Evolutionary conservation across 2,113 vertebrate species (phyloP).

Genomic region (Lamprotornis superbus): DNA sequence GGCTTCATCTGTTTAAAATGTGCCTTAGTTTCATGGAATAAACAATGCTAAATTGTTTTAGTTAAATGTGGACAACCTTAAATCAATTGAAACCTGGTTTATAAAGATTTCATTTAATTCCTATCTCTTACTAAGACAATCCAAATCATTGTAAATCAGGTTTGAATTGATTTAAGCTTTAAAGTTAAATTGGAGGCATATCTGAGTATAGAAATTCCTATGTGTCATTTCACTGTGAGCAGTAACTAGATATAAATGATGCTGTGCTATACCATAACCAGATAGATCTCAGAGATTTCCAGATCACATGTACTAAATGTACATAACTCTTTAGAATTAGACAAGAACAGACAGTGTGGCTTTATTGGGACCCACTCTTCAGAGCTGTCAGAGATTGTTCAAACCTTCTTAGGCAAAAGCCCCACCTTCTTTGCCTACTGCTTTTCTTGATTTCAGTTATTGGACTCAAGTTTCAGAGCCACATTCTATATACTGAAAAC

Average conservation of each 20-base stretch:
- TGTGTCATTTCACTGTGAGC: background rate
- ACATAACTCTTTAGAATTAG: background rate
- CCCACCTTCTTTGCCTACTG: background rate
- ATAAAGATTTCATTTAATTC: constrained; percentile 49
- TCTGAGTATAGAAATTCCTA: background rate
- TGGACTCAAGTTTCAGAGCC: background rate
- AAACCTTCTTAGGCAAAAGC: background rate
- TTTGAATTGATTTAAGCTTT: constrained; percentile 64
- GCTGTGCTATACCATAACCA: background rate
- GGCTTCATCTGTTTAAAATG: background rate
- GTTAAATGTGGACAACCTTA: constrained; percentile 48
- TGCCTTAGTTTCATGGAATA: constrained; percentile 1
- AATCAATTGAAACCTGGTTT: constrained; percentile 56
- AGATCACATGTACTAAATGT: background rate
- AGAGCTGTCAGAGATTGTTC: background rate
- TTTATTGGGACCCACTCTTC: background rate
- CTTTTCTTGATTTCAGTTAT: background rate
- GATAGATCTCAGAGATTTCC: background rate
- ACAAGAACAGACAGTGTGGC: background rate
- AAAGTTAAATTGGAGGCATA: constrained; percentile 38
- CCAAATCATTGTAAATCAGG: background rate
- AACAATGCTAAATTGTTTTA: background rate
- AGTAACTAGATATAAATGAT: background rate
- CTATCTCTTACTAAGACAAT: constrained; percentile 17
- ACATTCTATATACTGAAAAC: background rate